A percentile compares a stretch with the other conserved stretches of the same genome.
These are phyloP conservation scores for Canis aureus DNA, from an alignment of 2,113 vertebrate genomes.

Conservation along the genomic window DNA sequence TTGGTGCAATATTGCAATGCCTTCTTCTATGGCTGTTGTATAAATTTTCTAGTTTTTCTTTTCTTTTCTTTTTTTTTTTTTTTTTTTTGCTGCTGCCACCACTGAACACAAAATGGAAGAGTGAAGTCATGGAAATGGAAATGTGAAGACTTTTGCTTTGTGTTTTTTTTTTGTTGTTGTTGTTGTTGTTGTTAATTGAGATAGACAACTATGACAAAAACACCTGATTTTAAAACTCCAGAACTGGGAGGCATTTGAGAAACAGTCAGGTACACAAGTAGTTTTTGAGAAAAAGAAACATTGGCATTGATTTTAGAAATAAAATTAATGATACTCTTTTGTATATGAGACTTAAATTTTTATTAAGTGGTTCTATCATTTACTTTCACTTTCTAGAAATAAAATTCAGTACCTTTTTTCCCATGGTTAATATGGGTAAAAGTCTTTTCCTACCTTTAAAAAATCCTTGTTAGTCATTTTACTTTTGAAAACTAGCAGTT, in stretches of 20 bases:
- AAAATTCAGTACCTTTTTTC: conserved; percentile 59
- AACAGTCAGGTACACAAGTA: conserved; percentile 62
- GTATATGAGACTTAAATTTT: conserved; percentile 61
- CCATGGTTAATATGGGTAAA: conserved; percentile 57
- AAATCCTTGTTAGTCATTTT: conserved; percentile 64
- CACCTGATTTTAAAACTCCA: conserved; percentile 63
- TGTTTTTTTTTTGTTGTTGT: no score
- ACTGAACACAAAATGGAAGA: conserved; percentile 75
- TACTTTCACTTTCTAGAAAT: conserved; percentile 64
- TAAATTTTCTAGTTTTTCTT: conserved; percentile 67
- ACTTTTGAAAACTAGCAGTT: conserved; percentile 69
- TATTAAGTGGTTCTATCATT: conserved; percentile 54
- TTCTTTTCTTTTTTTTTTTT: neutral
- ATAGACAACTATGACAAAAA: conserved; percentile 45
- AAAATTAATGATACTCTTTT: conserved; percentile 23
- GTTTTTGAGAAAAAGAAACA: conserved; percentile 58
- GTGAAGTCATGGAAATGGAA: conserved; percentile 72
- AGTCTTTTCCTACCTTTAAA: conserved; percentile 62
- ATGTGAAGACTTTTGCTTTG: conserved; percentile 69
- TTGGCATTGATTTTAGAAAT: conserved; percentile 68
- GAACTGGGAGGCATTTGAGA: conserved; percentile 52
- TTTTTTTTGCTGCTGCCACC: conserved; percentile 77
- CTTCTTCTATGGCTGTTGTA: conserved; percentile 79
- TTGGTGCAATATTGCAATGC: conserved; percentile 84
- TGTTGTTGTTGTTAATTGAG: neutral